Conservation (phyloP, 2,113 vertebrate genomes). For the Ardeotis arabs region DNA sequence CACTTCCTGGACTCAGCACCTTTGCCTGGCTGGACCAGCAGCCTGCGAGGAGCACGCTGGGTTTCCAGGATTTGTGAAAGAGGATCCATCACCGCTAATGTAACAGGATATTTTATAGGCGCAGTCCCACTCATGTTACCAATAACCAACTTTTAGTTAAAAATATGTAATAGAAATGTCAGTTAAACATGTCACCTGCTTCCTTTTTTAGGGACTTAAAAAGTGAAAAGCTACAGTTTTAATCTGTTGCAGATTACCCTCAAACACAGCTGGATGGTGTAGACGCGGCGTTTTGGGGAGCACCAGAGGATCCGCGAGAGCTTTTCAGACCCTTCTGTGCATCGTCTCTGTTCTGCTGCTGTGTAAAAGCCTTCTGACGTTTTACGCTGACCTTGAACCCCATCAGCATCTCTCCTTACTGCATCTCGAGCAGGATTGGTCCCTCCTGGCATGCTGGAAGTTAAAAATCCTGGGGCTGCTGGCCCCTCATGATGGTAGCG, state of each 20-base stretch:
- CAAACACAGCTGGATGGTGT: neutral
- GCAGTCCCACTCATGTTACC: neutral
- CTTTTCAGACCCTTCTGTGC: neutral
- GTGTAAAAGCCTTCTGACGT: neutral
- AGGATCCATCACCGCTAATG: neutral
- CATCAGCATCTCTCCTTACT: neutral
- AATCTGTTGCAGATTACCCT: neutral
- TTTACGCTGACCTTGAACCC: neutral
- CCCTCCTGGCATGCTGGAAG: neutral
- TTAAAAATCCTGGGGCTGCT: neutral
- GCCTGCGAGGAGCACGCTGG: neutral
- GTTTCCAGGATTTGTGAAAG: neutral
- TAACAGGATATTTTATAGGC: neutral
- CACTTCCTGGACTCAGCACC: neutral
- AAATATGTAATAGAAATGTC: neutral
- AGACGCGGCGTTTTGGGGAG: accelerated
- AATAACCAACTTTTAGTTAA: neutral
- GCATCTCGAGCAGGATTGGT: neutral
- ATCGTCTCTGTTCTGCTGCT: neutral
- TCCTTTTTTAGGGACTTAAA: neutral
- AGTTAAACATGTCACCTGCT: neutral
- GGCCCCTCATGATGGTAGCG: accelerated
- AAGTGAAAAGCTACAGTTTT: neutral
- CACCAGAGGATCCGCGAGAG: neutral
- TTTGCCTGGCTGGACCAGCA: neutral